Evolutionary conservation across 23 tunicate genomes (phyloP).

Genomic region (Halocynthia roretzi): DNA sequence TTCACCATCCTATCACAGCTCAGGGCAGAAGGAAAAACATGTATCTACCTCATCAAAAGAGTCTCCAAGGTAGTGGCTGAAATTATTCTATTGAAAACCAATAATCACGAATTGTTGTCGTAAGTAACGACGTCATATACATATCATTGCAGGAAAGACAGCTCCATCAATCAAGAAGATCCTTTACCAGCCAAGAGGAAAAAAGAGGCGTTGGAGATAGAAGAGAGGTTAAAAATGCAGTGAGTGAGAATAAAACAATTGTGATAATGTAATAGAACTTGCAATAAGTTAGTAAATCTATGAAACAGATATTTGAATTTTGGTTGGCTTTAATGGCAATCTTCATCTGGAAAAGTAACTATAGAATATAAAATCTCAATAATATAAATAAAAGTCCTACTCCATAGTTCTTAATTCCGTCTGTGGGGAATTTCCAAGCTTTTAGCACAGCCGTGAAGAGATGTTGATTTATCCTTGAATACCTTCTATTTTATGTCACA

Average conservation of each 20-base stretch:
- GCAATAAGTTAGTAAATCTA: no score
- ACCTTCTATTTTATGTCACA: neutral
- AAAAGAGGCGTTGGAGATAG: slow-evolving; percentile 50
- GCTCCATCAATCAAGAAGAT: slow-evolving; percentile 53
- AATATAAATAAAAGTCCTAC: neutral
- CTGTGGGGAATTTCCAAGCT: neutral
- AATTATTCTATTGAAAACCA: neutral
- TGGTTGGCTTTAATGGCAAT: no score
- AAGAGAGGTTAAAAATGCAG: slow-evolving; percentile 90
- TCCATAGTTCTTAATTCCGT: neutral
- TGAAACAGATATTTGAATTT: no score
- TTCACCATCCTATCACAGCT: slow-evolving; percentile 9
- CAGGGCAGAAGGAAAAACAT: slow-evolving; percentile 10
- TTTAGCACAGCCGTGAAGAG: neutral
- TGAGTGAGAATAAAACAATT: slow-evolving; percentile 18
- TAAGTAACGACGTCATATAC: neutral
- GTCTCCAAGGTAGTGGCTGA: slow-evolving; percentile 1
- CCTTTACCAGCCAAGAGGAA: slow-evolving; percentile 46
- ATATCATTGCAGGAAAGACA: neutral
- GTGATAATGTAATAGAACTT: neutral
- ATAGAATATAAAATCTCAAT: no score
- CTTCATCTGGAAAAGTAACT: no score
- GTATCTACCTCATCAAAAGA: slow-evolving; percentile 11
- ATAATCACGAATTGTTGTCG: neutral
- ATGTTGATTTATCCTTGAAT: neutral